phyloP scores from a whole-genome alignment of 1,140 invertebrate species.

The Pomacea maculata region DNA sequence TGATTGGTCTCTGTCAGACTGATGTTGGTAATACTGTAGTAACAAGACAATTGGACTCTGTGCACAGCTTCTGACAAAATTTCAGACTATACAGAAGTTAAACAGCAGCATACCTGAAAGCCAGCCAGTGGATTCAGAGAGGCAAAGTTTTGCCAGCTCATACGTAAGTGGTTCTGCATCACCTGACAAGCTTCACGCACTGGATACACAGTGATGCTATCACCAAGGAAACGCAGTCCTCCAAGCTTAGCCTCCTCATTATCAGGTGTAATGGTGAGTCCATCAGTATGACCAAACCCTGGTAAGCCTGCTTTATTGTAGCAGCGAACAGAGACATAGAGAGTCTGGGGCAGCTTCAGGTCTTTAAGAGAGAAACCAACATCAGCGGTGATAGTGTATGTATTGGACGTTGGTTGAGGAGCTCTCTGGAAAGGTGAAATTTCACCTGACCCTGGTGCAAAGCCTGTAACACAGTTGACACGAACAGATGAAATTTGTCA shows the following conservation, averaged over 20 bases:
- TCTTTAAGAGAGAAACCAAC: neutral
- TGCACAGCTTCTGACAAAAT: neutral
- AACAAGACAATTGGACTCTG: neutral
- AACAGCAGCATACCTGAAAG: neutral
- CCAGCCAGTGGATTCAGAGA: neutral
- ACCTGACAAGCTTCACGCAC: constrained; percentile 24
- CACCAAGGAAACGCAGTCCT: constrained; percentile 8
- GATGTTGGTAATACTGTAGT: neutral
- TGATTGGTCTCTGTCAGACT: no score
- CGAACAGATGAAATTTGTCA: neutral
- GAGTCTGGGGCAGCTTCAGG: neutral
- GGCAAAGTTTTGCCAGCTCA: constrained; percentile 4
- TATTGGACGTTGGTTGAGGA: neutral
- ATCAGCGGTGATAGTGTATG: neutral
- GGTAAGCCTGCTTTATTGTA: constrained; percentile 37
- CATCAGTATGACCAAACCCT: constrained; percentile 26
- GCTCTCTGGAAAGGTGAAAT: constrained; percentile 10
- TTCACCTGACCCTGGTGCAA: neutral
- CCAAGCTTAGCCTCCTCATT: neutral
- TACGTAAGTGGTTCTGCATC: neutral
- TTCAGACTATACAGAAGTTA: neutral
- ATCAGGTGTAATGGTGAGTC: constrained; percentile 30
- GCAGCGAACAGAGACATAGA: constrained; percentile 35
- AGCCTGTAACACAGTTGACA: constrained; percentile 5
- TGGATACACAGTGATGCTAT: constrained; percentile 22